Evolutionary conservation across 2,797 vertebrate genomes (phyloP).

Genomic region (Gymnothorax javanicus): DNA sequence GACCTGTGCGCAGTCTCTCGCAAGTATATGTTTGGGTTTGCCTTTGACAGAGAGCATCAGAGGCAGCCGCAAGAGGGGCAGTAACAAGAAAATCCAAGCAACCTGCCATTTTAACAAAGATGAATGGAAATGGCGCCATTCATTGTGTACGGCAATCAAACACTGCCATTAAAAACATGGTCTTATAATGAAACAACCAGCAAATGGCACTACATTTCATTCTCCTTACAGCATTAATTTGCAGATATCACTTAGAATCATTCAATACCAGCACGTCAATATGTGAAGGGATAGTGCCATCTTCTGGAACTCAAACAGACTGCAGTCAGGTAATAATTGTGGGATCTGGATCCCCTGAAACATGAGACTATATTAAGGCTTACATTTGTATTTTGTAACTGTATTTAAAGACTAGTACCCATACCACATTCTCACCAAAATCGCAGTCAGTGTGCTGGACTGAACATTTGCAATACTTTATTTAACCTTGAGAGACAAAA

Average conservation of each 20-base stretch:
- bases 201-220: not conserved
- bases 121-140: not conserved
- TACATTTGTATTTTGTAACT: not conserved
- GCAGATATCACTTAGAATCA: not conserved
- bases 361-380: not conserved
- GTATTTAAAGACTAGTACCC: too few species aligned
- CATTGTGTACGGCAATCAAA: not conserved
- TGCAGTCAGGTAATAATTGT: not conserved
- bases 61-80: not conserved
- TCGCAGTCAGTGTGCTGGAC: too few species aligned
- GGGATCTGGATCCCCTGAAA: not conserved
- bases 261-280: not conserved
- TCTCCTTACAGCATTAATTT: not conserved
- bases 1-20: not conserved
- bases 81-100: not conserved
- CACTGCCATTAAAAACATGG: not conserved
- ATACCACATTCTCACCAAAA: too few species aligned
- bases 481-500: not conserved
- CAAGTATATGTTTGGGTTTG: not conserved
- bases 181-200: not conserved
- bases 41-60: not conserved
- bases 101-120: not conserved
- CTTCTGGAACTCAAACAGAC: not conserved
- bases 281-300: slow-evolving; percentile 8
- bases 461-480: not conserved